Evolutionary conservation across 2,888 invertebrate genomes (phyloP), one percentile per base, ranked within the genome.

Genomic region (Anarsia innoxiella): DNA sequence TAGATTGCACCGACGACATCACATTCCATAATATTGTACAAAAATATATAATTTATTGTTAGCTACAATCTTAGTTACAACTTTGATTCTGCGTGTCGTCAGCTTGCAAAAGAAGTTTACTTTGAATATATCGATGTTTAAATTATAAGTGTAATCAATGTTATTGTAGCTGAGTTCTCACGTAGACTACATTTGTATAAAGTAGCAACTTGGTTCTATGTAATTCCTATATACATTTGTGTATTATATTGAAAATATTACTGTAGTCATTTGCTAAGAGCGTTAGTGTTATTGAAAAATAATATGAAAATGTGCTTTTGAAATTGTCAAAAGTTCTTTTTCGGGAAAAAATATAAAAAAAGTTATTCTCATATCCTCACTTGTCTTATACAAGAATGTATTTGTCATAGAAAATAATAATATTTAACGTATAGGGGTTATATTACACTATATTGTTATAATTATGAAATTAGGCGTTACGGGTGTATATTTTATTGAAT

Each of bases 21-120:
- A 80, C 82, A 82, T 82, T 82, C 82, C 82, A 80, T 71, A 50
- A 51, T 31, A 36, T 65, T 77, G 72, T 79, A 78, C 69, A 77
- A 76, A 72, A 49, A 41, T n/a, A n/a, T n/a, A 52, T 56, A 51
- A 52, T 52, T 59, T 33, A 29, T 45, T 38, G 36, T 27, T 26
- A 12, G 35, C 27, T 39, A 15, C 23, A 5, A 19, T 19, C 6
- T 19, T 19, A 3, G 3, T 19, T 19, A 5, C 19, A 5, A 19
- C 6, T 49, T 40, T 51, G 56, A 52, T 49, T 53, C 53, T 52
- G 48, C n/a, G 41, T 47, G 51, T 54, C 55, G 58, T 64, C 60
- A 54, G 63, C 60, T 51, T 49, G 50, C 48, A 55, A 54, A 56
- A 53, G 40, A 55, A 43, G 46, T 55, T 14, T 57, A 49, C 45